phyloP scores from a whole-genome alignment of 2,888 invertebrate species.

The Cacoxenus indagator region DNA sequence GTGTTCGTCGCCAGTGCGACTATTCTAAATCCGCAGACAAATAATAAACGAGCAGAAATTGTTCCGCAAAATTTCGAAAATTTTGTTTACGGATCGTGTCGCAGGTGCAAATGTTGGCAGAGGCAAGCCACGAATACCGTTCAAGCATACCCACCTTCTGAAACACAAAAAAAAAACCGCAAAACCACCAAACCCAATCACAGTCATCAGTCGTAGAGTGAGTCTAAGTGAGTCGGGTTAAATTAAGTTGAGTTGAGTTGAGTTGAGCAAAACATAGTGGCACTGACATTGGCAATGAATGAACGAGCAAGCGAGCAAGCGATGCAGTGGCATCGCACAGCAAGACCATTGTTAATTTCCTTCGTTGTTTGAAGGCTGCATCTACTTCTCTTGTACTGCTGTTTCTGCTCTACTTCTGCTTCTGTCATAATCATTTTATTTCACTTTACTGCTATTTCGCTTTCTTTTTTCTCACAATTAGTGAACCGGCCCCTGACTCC shows the following conservation, averaged over 20 bases:
- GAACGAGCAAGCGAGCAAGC: background rate
- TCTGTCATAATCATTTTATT: background rate
- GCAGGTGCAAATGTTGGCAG: slow-evolving; percentile 41
- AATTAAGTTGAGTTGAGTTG: background rate
- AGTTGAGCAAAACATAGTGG: background rate
- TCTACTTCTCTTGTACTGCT: too few species aligned
- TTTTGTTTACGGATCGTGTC: slow-evolving; percentile 49
- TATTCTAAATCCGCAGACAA: slow-evolving; percentile 17
- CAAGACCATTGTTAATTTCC: background rate
- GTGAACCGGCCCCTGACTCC: background rate
- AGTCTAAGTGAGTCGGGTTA: background rate
- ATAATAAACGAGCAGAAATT: slow-evolving; percentile 25
- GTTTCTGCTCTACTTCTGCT: background rate
- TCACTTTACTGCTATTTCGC: background rate
- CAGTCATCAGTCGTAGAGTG: background rate
- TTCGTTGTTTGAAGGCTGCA: too few species aligned
- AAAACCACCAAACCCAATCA: background rate
- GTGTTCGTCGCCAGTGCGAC: background rate
- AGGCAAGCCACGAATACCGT: background rate
- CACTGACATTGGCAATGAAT: background rate
- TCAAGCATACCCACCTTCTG: background rate
- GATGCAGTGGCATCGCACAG: background rate
- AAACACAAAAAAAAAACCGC: background rate
- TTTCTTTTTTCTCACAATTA: background rate
- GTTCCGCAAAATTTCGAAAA: slow-evolving; percentile 46